Percentiles rank a stretch among this genome's conserved stretches.
These are phyloP conservation scores for Cantharis flavilabris DNA, from an alignment of 2,888 invertebrate genomes.

Conservation along the genomic window DNA sequence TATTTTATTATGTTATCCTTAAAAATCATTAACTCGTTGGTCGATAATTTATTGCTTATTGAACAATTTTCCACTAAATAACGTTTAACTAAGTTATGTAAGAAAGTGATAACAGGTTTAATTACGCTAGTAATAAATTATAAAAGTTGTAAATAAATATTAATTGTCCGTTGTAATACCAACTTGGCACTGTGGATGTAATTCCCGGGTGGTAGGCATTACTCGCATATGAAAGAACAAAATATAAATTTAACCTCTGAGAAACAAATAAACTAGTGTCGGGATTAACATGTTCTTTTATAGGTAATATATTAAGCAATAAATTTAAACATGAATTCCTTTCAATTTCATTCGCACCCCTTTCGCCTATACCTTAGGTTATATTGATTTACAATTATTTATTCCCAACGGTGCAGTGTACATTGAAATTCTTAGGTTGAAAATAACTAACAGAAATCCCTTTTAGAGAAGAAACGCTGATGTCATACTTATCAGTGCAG, in stretches of 20 bases:
- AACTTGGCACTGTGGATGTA: background rate
- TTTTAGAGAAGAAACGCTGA: conserved; percentile 23
- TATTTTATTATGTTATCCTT: background rate
- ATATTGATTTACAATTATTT: conserved; percentile 18
- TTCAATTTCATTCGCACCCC: conserved; percentile 3
- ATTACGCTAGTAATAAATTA: background rate
- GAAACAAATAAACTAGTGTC: background rate
- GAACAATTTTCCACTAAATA: background rate
- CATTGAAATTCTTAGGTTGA: conserved; percentile 16
- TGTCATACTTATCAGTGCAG: conserved; percentile 29
- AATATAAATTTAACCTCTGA: background rate
- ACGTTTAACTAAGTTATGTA: background rate
- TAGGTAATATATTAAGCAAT: background rate
- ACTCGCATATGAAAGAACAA: background rate
- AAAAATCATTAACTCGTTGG: background rate
- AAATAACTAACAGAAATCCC: conserved; percentile 19
- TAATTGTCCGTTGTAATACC: background rate
- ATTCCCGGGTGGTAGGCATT: background rate
- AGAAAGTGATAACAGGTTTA: background rate
- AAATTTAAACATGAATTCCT: background rate
- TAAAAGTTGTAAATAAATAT: background rate
- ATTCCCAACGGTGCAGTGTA: conserved; percentile 9
- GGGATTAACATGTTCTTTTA: background rate
- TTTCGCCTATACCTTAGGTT: background rate
- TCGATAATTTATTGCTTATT: background rate